Base-by-base conservation (phyloP, 2,113 vertebrate genomes). In the Prolemur simus region DNA sequence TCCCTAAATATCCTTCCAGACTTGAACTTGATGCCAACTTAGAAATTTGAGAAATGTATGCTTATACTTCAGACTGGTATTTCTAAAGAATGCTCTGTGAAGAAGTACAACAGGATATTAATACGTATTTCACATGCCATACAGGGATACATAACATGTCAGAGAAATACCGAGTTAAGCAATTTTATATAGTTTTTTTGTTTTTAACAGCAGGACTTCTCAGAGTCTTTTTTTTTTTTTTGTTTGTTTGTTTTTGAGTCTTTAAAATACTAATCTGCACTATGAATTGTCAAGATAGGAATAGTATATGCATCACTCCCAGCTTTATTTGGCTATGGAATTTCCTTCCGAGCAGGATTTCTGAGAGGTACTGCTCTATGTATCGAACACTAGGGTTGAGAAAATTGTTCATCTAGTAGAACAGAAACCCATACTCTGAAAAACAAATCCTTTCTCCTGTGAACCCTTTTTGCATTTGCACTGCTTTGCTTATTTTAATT, bases 171-270 rank as follows among this genome's bases (percentile, higher is more conserved):
- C 39, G 23, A 54, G 25, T 39, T 84, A 74, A 88, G 34, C 91
- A 52, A 27, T n/a, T 37, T 42, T 32, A 77, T 76, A 21, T 27
- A 8, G 42, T 13, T 89, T 54, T 83, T 63, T 60, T 60, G 14
- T 66, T 73, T 89, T 63, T 42, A 71, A 58, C 32, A 14, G 8
- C 23, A 66, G 77, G 71, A 63, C 32, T 73, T 47, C 77, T 96
- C 54, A 39, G 37, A 87, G 18, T 12, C 17, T 84, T 90, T 60
- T n/a, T n/a, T n/a, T n/a, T n/a, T n/a, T n/a, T n/a, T n/a, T n/a
- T n/a, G 42, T 13, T 89, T 54, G 78, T 63, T 60, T 60, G 14
- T 66, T 73, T 89, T 63, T 42, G 37, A 87, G 18, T 12, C 17
- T 84, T 90, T 60, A 73, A 27, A 21, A 66, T 66, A 68, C 60